These are phyloP conservation scores for Limenitis arthemis DNA, from an alignment of 2,888 invertebrate species.

Conservation along the genomic window DNA sequence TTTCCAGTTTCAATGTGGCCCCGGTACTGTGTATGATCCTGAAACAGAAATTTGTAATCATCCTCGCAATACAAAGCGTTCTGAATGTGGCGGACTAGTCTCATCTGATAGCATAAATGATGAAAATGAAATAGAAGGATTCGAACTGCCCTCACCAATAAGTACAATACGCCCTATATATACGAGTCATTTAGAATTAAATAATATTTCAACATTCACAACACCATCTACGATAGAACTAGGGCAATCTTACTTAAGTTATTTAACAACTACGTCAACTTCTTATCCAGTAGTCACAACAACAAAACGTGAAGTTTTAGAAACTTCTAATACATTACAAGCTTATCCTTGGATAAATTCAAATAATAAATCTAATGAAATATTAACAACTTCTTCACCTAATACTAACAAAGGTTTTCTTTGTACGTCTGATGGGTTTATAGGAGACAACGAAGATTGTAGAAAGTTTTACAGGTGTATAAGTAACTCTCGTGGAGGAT, in stretches of 20 bases:
- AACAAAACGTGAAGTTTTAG: slow-evolving; percentile 11
- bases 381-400: slow-evolving; percentile 4
- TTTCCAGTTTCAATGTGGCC: slow-evolving; percentile 78
- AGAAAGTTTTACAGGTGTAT: slow-evolving; percentile 87
- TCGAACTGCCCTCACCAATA: slow-evolving; percentile 51
- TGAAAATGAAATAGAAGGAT: slow-evolving; percentile 63
- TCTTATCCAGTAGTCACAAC: slow-evolving; percentile 13
- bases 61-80: slow-evolving; percentile 76
- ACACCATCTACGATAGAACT: not conserved
- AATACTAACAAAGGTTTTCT: slow-evolving; percentile 29
- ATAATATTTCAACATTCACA: not conserved
- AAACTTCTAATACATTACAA: slow-evolving; percentile 11
- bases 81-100: slow-evolving; percentile 72
- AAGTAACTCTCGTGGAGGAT: slow-evolving; percentile 72
- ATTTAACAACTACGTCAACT: slow-evolving; percentile 7
- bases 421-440: slow-evolving; percentile 80
- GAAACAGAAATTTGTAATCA: slow-evolving; percentile 78
- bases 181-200: slow-evolving; percentile 18
- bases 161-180: slow-evolving; percentile 33
- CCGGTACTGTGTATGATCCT: slow-evolving; percentile 82
- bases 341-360: slow-evolving; percentile 17
- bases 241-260: not conserved
- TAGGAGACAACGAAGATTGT: slow-evolving; percentile 80
- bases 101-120: slow-evolving; percentile 26
- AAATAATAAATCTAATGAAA: slow-evolving; percentile 8